These are phyloP conservation scores for Sitophilus oryzae DNA, from an alignment of 1,140 invertebrate species.

Conservation along the genomic window DNA sequence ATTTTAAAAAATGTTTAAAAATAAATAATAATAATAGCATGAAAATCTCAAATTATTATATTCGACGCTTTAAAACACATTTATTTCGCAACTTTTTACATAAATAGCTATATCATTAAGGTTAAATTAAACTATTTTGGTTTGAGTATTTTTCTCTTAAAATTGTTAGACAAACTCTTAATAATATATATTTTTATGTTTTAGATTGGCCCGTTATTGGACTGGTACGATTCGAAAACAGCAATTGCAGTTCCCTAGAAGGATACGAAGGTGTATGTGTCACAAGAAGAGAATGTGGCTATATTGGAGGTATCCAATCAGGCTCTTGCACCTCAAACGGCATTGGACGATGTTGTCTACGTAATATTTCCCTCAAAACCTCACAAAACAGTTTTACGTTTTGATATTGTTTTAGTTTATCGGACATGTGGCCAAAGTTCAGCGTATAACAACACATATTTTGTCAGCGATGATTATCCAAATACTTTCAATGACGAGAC, in stretches of 20 bases:
- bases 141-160: neutral
- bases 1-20: too few species aligned
- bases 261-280: conserved; percentile 67
- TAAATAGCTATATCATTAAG: too few species aligned
- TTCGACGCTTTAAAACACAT: too few species aligned
- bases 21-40: too few species aligned
- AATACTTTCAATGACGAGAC: conserved; percentile 58
- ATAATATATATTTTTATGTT: neutral
- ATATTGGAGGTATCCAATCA: conserved; percentile 59
- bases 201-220: conserved; percentile 41
- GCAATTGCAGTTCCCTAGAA: conserved; percentile 55
- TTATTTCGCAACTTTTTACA: too few species aligned
- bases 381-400: neutral
- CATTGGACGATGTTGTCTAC: conserved; percentile 65
- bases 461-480: conserved; percentile 68
- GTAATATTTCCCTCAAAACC: conserved; percentile 49
- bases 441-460: conserved; percentile 75
- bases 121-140: too few species aligned
- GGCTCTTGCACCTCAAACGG: conserved; percentile 60
- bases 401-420: conserved; percentile 51
- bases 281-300: conserved; percentile 62
- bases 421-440: conserved; percentile 61
- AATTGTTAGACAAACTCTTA: neutral
- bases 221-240: conserved; percentile 65
- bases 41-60: too few species aligned